phyloP scores from a whole-genome alignment of 2,797 vertebrate species.

The Pipistrellus pipistrellus region DNA sequence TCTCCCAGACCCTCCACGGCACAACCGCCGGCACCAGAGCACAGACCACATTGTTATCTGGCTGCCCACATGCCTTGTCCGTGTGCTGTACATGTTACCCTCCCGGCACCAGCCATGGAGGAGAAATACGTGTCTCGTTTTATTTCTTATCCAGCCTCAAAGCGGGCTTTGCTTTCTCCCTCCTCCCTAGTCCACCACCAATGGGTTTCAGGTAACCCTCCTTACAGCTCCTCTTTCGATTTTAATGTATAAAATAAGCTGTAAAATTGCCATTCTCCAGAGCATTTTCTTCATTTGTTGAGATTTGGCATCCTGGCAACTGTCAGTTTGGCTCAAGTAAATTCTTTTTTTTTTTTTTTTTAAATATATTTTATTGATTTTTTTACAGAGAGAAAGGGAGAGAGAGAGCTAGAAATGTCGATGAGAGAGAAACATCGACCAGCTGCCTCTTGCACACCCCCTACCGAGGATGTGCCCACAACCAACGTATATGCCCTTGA shows the following conservation, averaged over 20 bases:
- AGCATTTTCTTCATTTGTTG: background rate
- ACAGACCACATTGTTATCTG: too few species aligned
- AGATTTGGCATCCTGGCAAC: background rate
- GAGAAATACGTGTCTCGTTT: background rate
- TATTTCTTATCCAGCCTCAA: background rate
- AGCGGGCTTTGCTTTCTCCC: background rate
- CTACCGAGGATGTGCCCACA: too few species aligned
- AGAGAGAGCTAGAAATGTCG: too few species aligned
- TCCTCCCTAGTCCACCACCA: background rate
- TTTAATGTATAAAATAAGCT: background rate
- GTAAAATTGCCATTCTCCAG: background rate
- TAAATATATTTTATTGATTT: too few species aligned
- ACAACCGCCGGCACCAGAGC: background rate
- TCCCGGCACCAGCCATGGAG: background rate
- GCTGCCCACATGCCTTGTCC: background rate
- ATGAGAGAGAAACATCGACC: too few species aligned
- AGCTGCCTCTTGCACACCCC: too few species aligned
- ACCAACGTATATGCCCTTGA: too few species aligned
- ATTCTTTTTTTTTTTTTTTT: too few species aligned
- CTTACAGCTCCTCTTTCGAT: background rate
- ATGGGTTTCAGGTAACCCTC: background rate
- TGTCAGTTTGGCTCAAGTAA: background rate
- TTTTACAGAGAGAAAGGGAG: too few species aligned
- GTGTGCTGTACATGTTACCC: too few species aligned
- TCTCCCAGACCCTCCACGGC: background rate